Percentiles rank a stretch among this genome's conserved stretches.
Evolutionary conservation across 2,888 invertebrate genomes (phyloP).

Genomic region (Apodemia duryi): DNA sequence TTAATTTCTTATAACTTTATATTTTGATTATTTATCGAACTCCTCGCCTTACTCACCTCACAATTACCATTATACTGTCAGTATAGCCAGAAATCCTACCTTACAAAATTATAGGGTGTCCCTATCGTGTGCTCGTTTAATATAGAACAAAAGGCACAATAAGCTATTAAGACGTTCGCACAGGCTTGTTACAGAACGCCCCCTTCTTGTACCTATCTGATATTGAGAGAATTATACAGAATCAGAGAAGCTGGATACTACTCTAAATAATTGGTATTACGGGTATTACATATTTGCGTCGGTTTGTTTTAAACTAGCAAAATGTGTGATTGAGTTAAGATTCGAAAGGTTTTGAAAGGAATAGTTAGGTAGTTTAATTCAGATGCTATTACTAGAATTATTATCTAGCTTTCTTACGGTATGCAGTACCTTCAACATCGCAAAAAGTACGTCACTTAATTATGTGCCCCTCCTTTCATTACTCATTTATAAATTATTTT

Average conservation of each 20-base stretch:
- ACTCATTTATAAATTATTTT: background rate
- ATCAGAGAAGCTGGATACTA: slow-evolving; percentile 28
- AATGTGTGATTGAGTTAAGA: too few relatives aligned
- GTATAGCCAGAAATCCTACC: background rate
- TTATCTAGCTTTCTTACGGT: too few relatives aligned
- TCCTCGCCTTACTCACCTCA: slow-evolving; percentile 2
- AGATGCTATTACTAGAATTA: too few relatives aligned
- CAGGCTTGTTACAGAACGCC: slow-evolving; percentile 58
- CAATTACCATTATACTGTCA: background rate
- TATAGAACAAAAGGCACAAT: slow-evolving; percentile 55
- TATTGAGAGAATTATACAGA: slow-evolving; percentile 37
- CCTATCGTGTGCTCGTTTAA: slow-evolving; percentile 2
- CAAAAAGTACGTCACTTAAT: too few relatives aligned
- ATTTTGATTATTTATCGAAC: background rate
- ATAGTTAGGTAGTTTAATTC: too few relatives aligned
- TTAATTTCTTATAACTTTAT: too few relatives aligned
- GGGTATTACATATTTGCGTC: too few relatives aligned
- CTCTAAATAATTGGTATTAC: background rate
- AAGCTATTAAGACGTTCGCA: slow-evolving; percentile 48
- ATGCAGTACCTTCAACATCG: too few relatives aligned
- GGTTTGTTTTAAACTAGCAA: too few relatives aligned
- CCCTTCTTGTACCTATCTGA: slow-evolving; percentile 46
- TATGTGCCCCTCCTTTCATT: background rate
- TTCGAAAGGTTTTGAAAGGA: too few relatives aligned
- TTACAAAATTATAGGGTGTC: background rate